These are phyloP conservation scores for Panthera tigris DNA, from an alignment of 2,113 vertebrate species.

Conservation along the genomic window DNA sequence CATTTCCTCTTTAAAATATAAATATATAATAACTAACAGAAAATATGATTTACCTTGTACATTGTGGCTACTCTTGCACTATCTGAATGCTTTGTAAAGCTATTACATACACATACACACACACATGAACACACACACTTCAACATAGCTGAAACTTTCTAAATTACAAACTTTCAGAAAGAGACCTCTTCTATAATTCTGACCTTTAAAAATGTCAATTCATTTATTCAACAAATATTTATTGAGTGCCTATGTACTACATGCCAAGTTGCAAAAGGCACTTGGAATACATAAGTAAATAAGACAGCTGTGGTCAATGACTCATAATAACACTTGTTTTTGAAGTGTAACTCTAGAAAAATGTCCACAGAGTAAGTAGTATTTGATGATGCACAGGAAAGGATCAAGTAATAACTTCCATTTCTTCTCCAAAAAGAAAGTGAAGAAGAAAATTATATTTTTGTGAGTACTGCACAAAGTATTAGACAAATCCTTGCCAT, in stretches of 20 bases:
- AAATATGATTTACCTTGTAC: constrained; percentile 39
- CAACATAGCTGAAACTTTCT: constrained; percentile 49
- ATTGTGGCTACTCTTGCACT: background rate
- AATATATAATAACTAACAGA: constrained; percentile 62
- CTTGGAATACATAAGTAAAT: background rate
- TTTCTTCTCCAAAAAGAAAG: constrained; percentile 39
- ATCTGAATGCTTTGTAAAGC: background rate
- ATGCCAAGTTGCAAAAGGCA: background rate
- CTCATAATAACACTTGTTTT: constrained; percentile 18
- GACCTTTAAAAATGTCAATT: constrained; percentile 65
- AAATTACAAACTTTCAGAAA: constrained; percentile 51
- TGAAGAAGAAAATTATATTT: background rate
- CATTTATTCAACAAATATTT: constrained; percentile 67
- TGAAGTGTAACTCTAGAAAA: background rate
- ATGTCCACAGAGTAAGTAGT: background rate
- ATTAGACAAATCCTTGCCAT: background rate
- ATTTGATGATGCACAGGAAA: background rate
- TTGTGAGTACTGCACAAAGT: background rate
- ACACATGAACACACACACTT: background rate
- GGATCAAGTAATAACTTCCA: background rate
- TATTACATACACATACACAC: background rate
- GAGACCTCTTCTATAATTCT: constrained; percentile 39
- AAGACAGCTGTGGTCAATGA: constrained; percentile 28
- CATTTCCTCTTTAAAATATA: constrained; percentile 66
- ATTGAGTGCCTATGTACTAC: background rate